These are phyloP conservation scores for Scrobipalpa atriplicella DNA, from an alignment of 2,888 invertebrate species.

Conservation along the genomic window DNA sequence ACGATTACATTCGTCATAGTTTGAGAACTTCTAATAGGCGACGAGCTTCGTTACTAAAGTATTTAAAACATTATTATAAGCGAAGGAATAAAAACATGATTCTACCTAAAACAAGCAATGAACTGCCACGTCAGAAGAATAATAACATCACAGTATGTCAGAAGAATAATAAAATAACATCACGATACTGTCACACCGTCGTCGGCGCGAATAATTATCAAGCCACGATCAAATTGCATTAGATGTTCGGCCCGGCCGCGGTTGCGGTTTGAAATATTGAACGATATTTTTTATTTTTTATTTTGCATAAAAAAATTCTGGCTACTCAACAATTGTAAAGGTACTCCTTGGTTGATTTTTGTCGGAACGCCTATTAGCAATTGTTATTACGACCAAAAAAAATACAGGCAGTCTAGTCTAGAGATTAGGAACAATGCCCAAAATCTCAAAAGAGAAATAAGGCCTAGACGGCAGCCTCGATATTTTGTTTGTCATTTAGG, in stretches of 20 bases:
- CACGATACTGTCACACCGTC: not conserved
- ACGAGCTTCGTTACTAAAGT: too few species aligned
- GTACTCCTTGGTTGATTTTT: not conserved
- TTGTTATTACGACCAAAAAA: not conserved
- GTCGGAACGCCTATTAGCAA: not conserved
- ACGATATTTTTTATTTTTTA: not conserved
- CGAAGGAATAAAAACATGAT: too few species aligned
- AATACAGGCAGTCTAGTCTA: not conserved
- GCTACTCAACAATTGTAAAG: not conserved
- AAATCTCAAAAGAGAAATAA: constrained; percentile 1
- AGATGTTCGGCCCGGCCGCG: not conserved
- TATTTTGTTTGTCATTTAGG: constrained; percentile 1
- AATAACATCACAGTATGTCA: too few species aligned
- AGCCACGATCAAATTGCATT: not conserved
- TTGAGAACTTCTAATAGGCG: too few species aligned
- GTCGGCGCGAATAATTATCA: constrained; percentile 2
- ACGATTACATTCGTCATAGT: too few species aligned
- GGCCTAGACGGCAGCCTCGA: not conserved
- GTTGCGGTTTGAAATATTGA: not conserved
- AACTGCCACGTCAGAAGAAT: too few species aligned
- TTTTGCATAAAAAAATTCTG: not conserved
- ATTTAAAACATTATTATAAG: too few species aligned
- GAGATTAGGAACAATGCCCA: not conserved
- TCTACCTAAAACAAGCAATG: too few species aligned
- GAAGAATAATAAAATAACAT: too few species aligned